Evolutionary conservation across 1,140 invertebrate genomes (phyloP).

Genomic region (Diuraphis noxia): DNA sequence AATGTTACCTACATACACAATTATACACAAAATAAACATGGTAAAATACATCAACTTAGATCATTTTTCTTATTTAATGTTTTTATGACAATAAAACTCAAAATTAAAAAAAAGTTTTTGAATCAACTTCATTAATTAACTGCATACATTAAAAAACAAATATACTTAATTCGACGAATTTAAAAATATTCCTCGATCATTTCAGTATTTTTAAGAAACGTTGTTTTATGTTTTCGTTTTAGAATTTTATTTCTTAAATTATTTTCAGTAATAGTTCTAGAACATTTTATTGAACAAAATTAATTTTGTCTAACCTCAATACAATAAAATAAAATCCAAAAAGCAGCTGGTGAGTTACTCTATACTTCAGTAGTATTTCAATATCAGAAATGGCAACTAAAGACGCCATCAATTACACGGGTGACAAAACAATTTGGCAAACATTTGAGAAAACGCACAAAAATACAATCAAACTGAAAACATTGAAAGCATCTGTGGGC

Average conservation of each 20-base stretch:
- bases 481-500: background rate
- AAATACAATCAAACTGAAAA: constrained; percentile 9
- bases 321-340: background rate
- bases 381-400: constrained; percentile 15
- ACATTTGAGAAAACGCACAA: constrained; percentile 33
- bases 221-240: background rate
- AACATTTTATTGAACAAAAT: background rate
- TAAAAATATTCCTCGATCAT: background rate
- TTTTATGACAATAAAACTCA: background rate
- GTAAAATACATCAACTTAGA: background rate
- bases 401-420: constrained; percentile 25
- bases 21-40: background rate
- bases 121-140: background rate
- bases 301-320: background rate
- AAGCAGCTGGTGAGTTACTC: background rate
- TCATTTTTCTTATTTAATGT: background rate
- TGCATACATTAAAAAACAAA: background rate
- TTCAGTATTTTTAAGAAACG: background rate
- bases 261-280: background rate
- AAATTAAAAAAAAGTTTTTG: background rate
- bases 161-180: background rate
- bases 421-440: constrained; percentile 6
- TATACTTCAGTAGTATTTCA: constrained; percentile 7
- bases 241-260: constrained; percentile 2
- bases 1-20: background rate